Evolutionary conservation across 2,113 vertebrate genomes (phyloP), one percentile per base, ranked within the genome.

Genomic region (Oreochromis niloticus): DNA sequence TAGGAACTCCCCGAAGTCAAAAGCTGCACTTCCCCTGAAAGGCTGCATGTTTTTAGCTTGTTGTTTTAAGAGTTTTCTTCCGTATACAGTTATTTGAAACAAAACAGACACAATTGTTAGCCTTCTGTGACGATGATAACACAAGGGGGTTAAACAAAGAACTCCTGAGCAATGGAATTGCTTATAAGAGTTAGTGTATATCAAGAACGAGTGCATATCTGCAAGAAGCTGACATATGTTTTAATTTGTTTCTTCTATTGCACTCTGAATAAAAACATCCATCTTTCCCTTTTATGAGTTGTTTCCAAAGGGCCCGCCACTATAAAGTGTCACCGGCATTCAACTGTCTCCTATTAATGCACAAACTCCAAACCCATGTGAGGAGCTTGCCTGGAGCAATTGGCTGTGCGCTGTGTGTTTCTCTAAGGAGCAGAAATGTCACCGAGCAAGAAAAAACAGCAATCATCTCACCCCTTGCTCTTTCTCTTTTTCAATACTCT

Each of bases 351-450:
- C 83, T 50, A 78, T 91, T 91, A 91, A 93, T 86, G 80, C 57
- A 6, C 87, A 81, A 82, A 93, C 50, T 81, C 50, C 52, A 66
- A 41, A 61, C 19, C 52, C 89, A 63, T 82, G 66, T 73, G 80
- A 54, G 24, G 46, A 32, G 61, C 22, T 32, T 54, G 78, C 89
- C 68, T 68, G 82, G 82, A 85, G 87, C 92, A 73, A 13, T 87
- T 54, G 88, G 81, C 81, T 82, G 10, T 12, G 12, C 24, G 16
- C 24, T 87, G 66, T 61, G 80, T 83, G 88, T 85, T 93, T 84
- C 85, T 90, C 88, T n/a, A 71, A 86, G 91, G 83, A 91, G 73
- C 87, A 81, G 24, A 91, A 95, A 91, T 93, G 90, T 92, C 93
- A 92, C 75, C 7, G 2, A 66, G 86, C 66, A 84, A 84, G 85